A percentile compares a stretch with the other conserved stretches of the same genome.
Conservation (phyloP, 1,140 invertebrate genomes). For the Caenorhabditis remanei region DNA sequence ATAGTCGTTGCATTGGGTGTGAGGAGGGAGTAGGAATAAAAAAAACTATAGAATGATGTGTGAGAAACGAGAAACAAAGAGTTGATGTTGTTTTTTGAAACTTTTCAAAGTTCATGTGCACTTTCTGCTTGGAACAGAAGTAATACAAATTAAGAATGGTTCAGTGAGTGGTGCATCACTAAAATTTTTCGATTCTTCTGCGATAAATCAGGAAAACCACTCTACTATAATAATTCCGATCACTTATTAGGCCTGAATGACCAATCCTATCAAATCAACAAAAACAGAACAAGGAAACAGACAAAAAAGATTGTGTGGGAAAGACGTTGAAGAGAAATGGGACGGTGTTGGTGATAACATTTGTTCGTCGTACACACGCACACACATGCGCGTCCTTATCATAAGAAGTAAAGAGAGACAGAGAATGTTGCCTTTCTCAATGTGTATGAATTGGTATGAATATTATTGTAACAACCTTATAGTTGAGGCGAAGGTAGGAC, state of each 20-base stretch:
- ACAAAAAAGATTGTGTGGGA: background rate
- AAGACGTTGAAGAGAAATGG: background rate
- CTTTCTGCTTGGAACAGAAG: no score
- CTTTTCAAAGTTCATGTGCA: background rate
- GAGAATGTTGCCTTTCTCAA: slow-evolving; percentile 23
- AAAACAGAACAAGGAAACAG: background rate
- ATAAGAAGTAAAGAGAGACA: background rate
- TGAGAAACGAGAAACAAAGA: background rate
- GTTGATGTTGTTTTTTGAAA: background rate
- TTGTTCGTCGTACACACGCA: slow-evolving; percentile 44
- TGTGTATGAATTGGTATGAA: slow-evolving; percentile 44
- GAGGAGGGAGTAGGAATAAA: background rate
- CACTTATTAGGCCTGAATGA: background rate
- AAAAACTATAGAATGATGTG: background rate
- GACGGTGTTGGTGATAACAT: slow-evolving; percentile 14
- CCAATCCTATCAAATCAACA: slow-evolving; percentile 28
- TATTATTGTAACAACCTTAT: slow-evolving; percentile 52
- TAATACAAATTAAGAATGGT: no score
- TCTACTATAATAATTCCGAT: background rate
- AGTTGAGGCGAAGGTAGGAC: background rate
- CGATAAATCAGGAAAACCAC: no score
- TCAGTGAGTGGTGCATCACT: no score
- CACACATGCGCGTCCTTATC: slow-evolving; percentile 1
- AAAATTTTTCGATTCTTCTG: no score
- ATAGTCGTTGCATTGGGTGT: background rate